Percentiles rank a stretch among this genome's conserved stretches.
Evolutionary conservation across 2,888 invertebrate genomes (phyloP).

Genomic region (Mactromeris polynyma): DNA sequence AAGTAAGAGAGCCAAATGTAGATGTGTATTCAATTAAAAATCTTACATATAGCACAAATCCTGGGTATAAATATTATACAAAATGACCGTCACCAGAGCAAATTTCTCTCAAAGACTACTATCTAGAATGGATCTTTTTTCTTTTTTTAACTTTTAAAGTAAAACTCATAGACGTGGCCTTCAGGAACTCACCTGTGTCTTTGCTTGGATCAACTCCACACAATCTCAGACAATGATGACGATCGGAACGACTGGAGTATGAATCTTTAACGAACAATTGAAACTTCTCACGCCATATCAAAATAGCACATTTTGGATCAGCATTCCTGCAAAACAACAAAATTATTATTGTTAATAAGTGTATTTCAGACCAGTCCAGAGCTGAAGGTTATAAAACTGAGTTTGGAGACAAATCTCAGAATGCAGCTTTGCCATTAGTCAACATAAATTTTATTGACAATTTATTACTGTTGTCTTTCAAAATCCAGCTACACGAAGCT

Average conservation of each 20-base stretch:
- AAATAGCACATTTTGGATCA: slow-evolving; percentile 55
- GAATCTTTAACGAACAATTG: slow-evolving; percentile 52
- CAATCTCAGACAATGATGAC: slow-evolving; percentile 52
- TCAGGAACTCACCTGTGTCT: too few species aligned
- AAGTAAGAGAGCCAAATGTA: too few species aligned
- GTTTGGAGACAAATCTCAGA: too few species aligned
- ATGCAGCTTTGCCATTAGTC: too few species aligned
- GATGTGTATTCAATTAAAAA: too few species aligned
- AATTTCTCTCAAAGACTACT: not conserved
- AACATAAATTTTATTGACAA: too few species aligned
- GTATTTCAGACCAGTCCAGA: too few species aligned
- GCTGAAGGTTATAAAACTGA: too few species aligned
- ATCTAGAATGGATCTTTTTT: not conserved
- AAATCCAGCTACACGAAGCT: too few species aligned
- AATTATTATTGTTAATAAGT: not conserved
- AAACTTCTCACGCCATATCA: slow-evolving; percentile 49
- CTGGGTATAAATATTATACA: not conserved
- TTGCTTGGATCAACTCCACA: slow-evolving; percentile 54
- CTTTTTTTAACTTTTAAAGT: too few species aligned
- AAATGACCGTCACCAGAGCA: not conserved
- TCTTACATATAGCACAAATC: not conserved
- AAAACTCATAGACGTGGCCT: too few species aligned
- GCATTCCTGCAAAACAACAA: slow-evolving; percentile 43
- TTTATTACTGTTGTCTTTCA: too few species aligned
- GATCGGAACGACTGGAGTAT: slow-evolving; percentile 37